Base-by-base conservation (phyloP, 2,888 invertebrate genomes). In the Emmelina monodactyla region DNA sequence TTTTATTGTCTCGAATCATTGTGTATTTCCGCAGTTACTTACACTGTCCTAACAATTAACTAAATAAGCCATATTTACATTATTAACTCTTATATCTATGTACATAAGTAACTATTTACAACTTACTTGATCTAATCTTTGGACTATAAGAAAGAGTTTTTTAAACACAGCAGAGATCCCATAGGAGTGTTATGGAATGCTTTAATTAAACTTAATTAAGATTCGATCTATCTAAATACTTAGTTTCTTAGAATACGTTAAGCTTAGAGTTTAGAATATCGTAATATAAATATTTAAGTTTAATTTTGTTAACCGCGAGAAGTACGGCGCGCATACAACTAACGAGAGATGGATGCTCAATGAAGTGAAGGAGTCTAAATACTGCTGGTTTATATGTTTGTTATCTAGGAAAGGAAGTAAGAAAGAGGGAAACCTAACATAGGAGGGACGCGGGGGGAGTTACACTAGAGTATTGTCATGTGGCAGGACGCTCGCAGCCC, bases 161-260 rank as follows among this genome's bases (percentile, higher is more conserved):
- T 61, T 63, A 71, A 73, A 76, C 72, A 73, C 70, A 68, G 72
- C 64, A 68, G 78, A 75, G 78, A 78, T 78, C 78, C 78, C 76
- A 75, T 62, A 69, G 48, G 58, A 73, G 67, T 71, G 64, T 57
- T 66, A 75, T 67, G 78, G 78, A 78, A 78, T 78, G 78, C 65
- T 72, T 76, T 55, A 50, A 63, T 63, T n/a, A n/a, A n/a, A n/a
- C 69, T 76, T 71, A 76, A 59, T 52, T 68, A 64, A 69, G 66
- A 75, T 71, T 72, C 55, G 57, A 68, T 65, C 72, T 76, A 73
- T 65, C 71, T 73, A 72, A 62, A 59, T 55, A 58, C 58, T 62
- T 69, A 65, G 38, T 22, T 32, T 19, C 41, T 51, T 59, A 58
- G 46, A 58, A 59, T 64, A 66, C 58, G 46, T 58, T 55, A 64